Base-by-base conservation (phyloP, 2,797 vertebrate species). In the Lemur catta region DNA sequence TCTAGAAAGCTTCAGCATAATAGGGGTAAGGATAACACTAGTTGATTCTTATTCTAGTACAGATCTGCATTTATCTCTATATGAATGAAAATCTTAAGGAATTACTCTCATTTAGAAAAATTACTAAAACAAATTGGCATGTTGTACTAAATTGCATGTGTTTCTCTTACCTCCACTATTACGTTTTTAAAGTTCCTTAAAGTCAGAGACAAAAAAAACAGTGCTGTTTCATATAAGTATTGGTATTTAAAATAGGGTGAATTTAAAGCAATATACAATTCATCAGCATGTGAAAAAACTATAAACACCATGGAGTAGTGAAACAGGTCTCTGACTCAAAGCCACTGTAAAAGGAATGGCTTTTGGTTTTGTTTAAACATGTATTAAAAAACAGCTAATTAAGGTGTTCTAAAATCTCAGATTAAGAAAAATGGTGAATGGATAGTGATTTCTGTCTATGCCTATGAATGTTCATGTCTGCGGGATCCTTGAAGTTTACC, bases 51-150 rank as follows among this genome's bases (percentile, higher is more conserved):
- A 67, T 41, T 89, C 38, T 67, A 61, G 48, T 18, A 84, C 17
- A 90, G 30, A 90, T 65, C 43, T 46, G 38, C 46, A 85, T 46
- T 88, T 85, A 63, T 57, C 57, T n/a, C 12, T 72, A 26, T 26
- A 72, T 12, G 43, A 85, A 96, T 26, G 22, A 48, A 91, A 79
- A 82, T 46, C 26, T 52, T 93, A 63, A 92, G 30, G 46, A 94
- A 46, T 89, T 75, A 46, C 12, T 90, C 30, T 74, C 26, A 85
- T 67, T 91, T 88, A 75, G 17, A 94, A 69, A 80, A 84, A 96
- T 14, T 33, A 82, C 78, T 87, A 86, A 95, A 84, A 65, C 59
- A 84, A 85, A 97, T 55, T 84, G 38, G 2, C 24, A 84, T n/a
- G 41, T 17, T 69, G 46, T 48, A 65, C 18, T 80, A 80, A 74